phyloP scores from a whole-genome alignment of 2,797 vertebrate species.

The Poliocrania exsul region DNA sequence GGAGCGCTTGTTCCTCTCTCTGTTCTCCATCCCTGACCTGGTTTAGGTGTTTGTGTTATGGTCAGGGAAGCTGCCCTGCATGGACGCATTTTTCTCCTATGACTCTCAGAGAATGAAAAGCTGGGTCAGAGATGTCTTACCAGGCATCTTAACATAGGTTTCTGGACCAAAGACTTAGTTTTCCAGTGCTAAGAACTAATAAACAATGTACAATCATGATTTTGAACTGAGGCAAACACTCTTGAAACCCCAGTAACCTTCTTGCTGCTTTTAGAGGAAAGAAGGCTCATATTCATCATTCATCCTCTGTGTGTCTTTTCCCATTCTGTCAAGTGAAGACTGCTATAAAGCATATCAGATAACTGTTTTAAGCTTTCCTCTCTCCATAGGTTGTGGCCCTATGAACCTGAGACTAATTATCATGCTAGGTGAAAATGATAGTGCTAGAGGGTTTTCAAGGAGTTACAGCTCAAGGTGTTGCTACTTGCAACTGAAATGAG shows the following conservation, averaged over 20 bases:
- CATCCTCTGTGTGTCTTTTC: neutral
- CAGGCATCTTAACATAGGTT: neutral
- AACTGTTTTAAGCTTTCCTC: neutral
- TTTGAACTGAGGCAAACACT: neutral
- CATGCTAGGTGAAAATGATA: neutral
- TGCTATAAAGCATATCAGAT: neutral
- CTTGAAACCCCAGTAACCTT: neutral
- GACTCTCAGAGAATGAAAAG: neutral
- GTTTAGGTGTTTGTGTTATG: neutral
- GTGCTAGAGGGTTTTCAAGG: neutral
- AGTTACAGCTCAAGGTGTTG: neutral
- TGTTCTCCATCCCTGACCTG: neutral
- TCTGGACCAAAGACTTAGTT: neutral
- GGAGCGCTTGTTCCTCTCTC: rapidly evolving
- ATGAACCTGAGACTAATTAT: neutral
- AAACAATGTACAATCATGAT: neutral
- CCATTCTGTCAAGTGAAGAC: neutral
- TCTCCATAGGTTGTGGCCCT: neutral
- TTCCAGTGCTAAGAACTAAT: neutral
- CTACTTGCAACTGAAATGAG: neutral
- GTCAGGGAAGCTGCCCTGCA: neutral
- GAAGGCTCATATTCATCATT: neutral
- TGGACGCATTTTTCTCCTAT: neutral
- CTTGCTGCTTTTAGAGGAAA: neutral
- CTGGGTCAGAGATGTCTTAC: neutral